Percentiles rank a stretch among this genome's conserved stretches.
Conservation (phyloP, 2,113 vertebrate genomes). For the Lepisosteus osseus region DNA sequence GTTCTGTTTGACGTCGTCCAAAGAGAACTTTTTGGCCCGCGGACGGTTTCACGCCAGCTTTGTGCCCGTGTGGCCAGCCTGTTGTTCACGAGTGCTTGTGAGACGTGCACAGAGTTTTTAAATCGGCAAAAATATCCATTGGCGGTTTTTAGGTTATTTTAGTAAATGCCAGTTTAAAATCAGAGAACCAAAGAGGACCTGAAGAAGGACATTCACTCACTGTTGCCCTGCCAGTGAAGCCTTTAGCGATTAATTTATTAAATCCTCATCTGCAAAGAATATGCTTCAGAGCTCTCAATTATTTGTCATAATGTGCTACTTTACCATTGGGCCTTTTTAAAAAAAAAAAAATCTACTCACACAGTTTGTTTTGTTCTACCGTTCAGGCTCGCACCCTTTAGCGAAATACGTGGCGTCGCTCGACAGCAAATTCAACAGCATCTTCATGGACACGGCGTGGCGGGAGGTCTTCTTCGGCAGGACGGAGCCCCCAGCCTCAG, state of each 20-base stretch:
- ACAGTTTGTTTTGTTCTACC: background rate
- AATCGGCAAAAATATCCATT: too few relatives aligned
- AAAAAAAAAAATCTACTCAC: background rate
- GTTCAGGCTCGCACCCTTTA: conserved; percentile 66
- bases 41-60: too few relatives aligned
- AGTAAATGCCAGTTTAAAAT: too few relatives aligned
- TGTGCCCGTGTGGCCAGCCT: too few relatives aligned
- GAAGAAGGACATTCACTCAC: background rate
- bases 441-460: conserved; percentile 73
- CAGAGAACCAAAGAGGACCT: background rate
- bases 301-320: background rate
- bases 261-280: background rate
- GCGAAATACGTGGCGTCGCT: conserved; percentile 70
- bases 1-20: too few relatives aligned
- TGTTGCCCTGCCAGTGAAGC: background rate
- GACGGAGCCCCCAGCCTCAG: conserved; percentile 62
- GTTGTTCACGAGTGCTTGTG: too few relatives aligned
- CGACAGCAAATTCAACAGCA: conserved; percentile 65
- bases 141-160: too few relatives aligned
- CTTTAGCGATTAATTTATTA: background rate
- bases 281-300: background rate
- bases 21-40: too few relatives aligned
- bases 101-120: too few relatives aligned
- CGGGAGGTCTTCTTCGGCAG: conserved; percentile 72
- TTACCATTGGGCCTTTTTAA: background rate